These are phyloP conservation scores for Catharus minimus DNA, from an alignment of 2,113 vertebrate species.

Conservation along the genomic window DNA sequence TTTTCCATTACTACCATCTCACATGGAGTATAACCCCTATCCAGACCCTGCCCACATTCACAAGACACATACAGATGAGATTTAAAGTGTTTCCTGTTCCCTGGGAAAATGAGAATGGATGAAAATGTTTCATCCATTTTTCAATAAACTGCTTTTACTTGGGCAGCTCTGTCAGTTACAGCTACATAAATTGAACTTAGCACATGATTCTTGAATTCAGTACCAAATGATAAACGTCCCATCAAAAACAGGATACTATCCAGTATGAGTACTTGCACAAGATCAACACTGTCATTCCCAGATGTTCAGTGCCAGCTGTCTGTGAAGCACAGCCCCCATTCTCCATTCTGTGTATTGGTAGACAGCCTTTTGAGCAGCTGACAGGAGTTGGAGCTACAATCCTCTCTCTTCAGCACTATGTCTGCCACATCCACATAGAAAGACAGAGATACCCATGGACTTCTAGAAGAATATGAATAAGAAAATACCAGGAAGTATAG, in stretches of 20 bases:
- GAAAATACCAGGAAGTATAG: neutral
- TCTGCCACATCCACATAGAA: neutral
- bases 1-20: neutral
- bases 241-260: neutral
- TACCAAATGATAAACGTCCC: neutral
- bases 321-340: neutral
- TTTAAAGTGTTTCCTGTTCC: neutral
- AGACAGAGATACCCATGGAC: neutral
- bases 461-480: neutral
- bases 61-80: neutral
- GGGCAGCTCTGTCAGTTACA: neutral
- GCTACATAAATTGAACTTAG: neutral
- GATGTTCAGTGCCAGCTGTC: neutral
- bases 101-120: neutral
- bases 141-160: neutral
- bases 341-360: neutral
- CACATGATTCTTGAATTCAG: neutral
- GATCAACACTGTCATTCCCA: neutral
- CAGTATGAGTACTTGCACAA: neutral
- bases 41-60: neutral
- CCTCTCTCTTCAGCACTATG: neutral
- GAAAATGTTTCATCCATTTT: neutral
- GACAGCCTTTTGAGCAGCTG: neutral
- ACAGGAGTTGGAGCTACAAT: neutral
- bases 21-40: neutral